phyloP scores from a whole-genome alignment of 2,113 vertebrate genomes.

The Ptyas mucosa region DNA sequence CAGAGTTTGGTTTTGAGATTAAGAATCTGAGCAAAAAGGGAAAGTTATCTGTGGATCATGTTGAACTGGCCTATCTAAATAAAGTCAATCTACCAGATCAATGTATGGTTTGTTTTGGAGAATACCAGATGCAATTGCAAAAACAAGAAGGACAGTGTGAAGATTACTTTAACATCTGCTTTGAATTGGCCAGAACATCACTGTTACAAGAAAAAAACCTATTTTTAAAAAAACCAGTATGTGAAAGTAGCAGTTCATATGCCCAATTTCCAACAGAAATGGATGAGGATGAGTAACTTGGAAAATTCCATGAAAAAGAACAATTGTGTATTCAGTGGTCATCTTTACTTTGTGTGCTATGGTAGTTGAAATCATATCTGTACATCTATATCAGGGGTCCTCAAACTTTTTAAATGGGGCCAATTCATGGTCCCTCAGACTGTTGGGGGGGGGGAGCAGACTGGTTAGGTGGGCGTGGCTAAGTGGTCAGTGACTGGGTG shows the following conservation, averaged over 20 bases:
- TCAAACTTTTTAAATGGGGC: too few species aligned
- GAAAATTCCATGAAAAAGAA: background rate
- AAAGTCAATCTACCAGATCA: slow-evolving; percentile 75
- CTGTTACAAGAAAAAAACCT: slow-evolving; percentile 71
- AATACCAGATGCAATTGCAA: slow-evolving; percentile 81
- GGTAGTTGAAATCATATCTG: background rate
- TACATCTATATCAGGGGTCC: background rate
- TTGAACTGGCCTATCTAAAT: slow-evolving; percentile 77
- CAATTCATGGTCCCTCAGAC: too few species aligned
- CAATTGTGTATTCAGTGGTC: background rate
- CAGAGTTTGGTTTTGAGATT: slow-evolving; percentile 73
- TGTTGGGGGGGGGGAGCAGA: too few species aligned
- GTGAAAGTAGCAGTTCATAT: slow-evolving; percentile 32
- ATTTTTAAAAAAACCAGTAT: slow-evolving; percentile 37
- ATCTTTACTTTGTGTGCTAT: background rate
- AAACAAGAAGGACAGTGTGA: slow-evolving; percentile 75
- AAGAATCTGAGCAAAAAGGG: slow-evolving; percentile 89
- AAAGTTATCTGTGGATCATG: slow-evolving; percentile 68
- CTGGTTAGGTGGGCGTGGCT: too few species aligned
- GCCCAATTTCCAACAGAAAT: slow-evolving; percentile 59
- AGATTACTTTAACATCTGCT: slow-evolving; percentile 78
- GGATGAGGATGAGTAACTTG: slow-evolving; percentile 68
- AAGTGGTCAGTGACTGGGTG: too few species aligned
- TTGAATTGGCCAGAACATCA: slow-evolving; percentile 69
- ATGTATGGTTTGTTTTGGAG: slow-evolving; percentile 78